Evolutionary conservation across 2,113 vertebrate species (phyloP).

Genomic region (Gracilinanus agilis): DNA sequence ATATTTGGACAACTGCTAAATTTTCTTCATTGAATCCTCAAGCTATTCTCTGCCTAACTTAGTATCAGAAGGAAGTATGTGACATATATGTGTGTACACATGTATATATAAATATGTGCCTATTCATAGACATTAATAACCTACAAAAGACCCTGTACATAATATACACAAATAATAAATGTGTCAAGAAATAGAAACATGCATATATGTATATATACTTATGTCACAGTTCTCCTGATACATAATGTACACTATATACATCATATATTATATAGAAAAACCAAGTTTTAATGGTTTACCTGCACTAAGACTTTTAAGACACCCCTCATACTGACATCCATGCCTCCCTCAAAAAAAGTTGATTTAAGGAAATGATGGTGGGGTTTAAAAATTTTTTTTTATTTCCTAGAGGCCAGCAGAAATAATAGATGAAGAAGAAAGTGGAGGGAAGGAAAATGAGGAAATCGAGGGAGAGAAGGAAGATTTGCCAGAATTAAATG

Average conservation of each 20-base stretch:
- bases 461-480: constrained; percentile 73
- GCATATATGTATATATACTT: background rate
- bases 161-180: background rate
- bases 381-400: constrained; percentile 65
- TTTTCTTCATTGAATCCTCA: background rate
- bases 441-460: constrained; percentile 74
- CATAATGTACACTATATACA: background rate
- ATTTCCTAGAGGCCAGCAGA: constrained; percentile 85
- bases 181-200: background rate
- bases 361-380: background rate
- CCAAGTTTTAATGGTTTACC: background rate
- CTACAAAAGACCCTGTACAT: background rate
- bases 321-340: background rate
- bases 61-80: background rate
- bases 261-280: background rate
- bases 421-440: constrained; percentile 88
- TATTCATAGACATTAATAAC: background rate
- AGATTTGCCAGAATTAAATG: constrained; percentile 67
- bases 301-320: background rate
- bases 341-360: background rate
- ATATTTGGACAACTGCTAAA: background rate
- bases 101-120: background rate
- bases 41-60: background rate
- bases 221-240: background rate
- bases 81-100: background rate